phyloP scores from a whole-genome alignment of 37 sponge, comb jelly and placozoan genomes.

The Mnemiopsis leidyi region DNA sequence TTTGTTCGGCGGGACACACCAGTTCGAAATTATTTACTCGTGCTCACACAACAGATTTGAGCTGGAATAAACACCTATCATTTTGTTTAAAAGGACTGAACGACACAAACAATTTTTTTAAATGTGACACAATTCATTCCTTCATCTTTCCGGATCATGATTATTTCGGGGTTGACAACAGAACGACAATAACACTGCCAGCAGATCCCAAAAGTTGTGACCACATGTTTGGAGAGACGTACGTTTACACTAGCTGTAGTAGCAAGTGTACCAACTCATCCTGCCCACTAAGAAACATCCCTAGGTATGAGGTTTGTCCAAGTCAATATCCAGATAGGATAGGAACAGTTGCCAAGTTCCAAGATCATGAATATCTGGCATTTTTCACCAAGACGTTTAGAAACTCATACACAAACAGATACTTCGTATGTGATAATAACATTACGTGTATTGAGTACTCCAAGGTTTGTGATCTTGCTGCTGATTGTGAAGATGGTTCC shows the following conservation, averaged over 20 bases:
- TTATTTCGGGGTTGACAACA: not conserved
- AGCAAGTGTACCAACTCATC: not conserved
- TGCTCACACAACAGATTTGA: too few species aligned
- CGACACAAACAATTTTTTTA: not conserved
- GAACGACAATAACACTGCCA: not conserved
- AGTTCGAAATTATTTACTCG: too few species aligned
- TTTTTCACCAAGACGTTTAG: not conserved
- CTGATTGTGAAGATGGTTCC: not conserved
- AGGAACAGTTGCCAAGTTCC: not conserved
- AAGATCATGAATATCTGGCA: not conserved
- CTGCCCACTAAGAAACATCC: too few species aligned
- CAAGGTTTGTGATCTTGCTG: not conserved
- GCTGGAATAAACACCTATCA: too few species aligned
- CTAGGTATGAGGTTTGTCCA: too few species aligned
- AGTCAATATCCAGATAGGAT: not conserved
- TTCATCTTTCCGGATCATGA: constrained; percentile 5
- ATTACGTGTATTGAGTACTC: not conserved
- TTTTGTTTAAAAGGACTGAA: too few species aligned
- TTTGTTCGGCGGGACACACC: not conserved
- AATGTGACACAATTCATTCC: not conserved
- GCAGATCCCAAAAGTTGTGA: not conserved
- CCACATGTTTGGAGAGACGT: not conserved
- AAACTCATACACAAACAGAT: not conserved
- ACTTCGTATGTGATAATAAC: not conserved
- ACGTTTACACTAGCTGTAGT: not conserved